These are phyloP conservation scores for Sebastes flavidus DNA, from an alignment of 2,797 vertebrate genomes.

Conservation along the genomic window DNA sequence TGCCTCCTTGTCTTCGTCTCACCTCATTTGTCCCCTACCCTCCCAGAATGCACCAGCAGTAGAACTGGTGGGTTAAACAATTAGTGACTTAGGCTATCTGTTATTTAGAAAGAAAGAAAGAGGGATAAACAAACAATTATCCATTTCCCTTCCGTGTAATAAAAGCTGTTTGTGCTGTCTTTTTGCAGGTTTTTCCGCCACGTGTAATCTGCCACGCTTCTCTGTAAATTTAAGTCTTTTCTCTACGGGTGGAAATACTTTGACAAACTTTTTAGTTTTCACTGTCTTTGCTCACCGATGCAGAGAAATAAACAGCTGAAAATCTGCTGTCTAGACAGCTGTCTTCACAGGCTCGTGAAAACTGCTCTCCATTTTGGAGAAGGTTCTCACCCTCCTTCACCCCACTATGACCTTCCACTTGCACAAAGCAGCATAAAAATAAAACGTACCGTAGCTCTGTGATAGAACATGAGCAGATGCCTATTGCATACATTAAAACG, in stretches of 20 bases:
- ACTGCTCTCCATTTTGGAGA: constrained; percentile 1
- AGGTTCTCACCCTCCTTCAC: constrained; percentile 1
- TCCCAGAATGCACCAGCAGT: constrained; percentile 35
- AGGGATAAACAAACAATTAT: constrained; percentile 28
- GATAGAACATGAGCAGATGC: background rate
- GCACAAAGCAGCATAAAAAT: constrained; percentile 14
- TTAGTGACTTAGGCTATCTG: constrained; percentile 15
- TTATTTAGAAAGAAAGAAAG: constrained; percentile 14
- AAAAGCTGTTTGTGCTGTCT: background rate
- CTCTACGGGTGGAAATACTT: background rate
- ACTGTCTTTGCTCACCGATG: constrained; percentile 3
- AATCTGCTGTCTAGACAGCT: constrained; percentile 45
- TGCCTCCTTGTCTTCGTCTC: constrained; percentile 78
- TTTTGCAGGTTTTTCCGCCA: background rate
- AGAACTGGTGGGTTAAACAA: constrained; percentile 18
- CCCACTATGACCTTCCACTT: constrained; percentile 14
- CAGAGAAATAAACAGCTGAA: constrained; percentile 18
- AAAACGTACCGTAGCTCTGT: background rate
- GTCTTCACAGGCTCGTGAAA: background rate
- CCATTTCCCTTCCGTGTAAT: constrained; percentile 3
- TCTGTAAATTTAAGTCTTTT: background rate
- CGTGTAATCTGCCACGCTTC: background rate
- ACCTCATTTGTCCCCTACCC: constrained; percentile 73
- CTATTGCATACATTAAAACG: constrained; percentile 17
- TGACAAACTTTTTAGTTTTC: background rate